Evolutionary conservation across 2,113 vertebrate genomes (phyloP), one percentile per base, ranked within the genome.

Genomic region (Bufo gargarizans): DNA sequence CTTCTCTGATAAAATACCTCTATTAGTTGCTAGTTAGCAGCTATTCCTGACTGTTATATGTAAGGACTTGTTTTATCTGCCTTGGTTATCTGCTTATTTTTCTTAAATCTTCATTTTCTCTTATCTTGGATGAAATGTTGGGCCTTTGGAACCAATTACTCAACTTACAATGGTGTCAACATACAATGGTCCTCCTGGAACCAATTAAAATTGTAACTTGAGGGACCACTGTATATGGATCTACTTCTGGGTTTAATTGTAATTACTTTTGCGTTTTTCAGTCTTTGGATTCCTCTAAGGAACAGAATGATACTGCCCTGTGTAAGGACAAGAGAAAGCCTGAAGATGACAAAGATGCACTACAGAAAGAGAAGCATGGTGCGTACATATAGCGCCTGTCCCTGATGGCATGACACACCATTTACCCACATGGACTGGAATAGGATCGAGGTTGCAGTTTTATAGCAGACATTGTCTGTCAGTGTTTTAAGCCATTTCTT

Each of bases 351-450:
- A 50, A 82, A 82, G 86, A 82, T 49, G 17, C 67, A 20, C 69
- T 45, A 55, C 78, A 59, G 55, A 74, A 61, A 61, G 78, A 72
- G 55, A 47, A 82, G 50, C 47, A 74, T 82, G 78, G 86, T 88
- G 78, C 67, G 86, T 88, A 88, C 77, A 80, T n/a, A 49, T 84
- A 84, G 77, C 53, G 77, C 77, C 77, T 76, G 20, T 63, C 12
- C 12, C 19, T 83, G 81, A 83, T 83, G 81, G 81, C 81, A 83
- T 65, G 81, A 67, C 81, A 83, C 61, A 53, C 47, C 81, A 69
- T 69, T 83, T 47, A 67, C 81, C 80, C 63, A 83, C 81, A 83
- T 83, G 81, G 81, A 83, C 81, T 83, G 61, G 61, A 83, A 65
- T 83, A 83, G 61, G 63, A 80, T 58, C n/a, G 77, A 67, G 67